Evolutionary conservation across 2,888 invertebrate species (phyloP), one percentile per base, ranked within the genome.

Genomic region (Tetragonula carbonaria): DNA sequence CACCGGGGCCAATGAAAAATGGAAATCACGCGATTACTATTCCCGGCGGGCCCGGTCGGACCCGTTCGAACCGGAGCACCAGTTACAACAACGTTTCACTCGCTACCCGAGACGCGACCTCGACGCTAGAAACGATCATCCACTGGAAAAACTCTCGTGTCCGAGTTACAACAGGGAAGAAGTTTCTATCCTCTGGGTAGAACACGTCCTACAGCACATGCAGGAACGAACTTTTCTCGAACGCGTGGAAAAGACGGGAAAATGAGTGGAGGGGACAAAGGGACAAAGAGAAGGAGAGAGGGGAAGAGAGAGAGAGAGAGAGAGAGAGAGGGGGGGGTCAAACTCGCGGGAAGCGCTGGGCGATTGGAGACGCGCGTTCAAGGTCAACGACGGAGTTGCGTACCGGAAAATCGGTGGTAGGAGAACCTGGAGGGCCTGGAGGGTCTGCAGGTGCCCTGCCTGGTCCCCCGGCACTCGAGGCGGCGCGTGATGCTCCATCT

Each of bases 401-500:
- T 88, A 87, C 88, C 88, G 75, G 87, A 86, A 79, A 62, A 84
- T 71, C 78, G 82, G n/a, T 59, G 75, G 67, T 72, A 82, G 55
- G 71, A 79, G 18, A 74, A 62, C 45, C 77, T 82, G 45, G 45
- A 45, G 45, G 45, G 45, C 45, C 45, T 33, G 72, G 74, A 68
- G 59, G 59, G 55, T 18, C 83, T 82, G 78, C 83, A 80, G 62
- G 74, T 73, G 53, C 55, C 23, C 62, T 86, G 92, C 79, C 90
- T 92, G 79, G 91, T 89, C 74, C 89, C 91, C 23, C 91, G 91
- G 82, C 88, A 91, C 80, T 93, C 92, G 84, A 94, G 88, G 73
- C 93, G 90, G 70, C 93, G 91, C 71, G 92, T 94, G 87, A 94
- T 94, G 88, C 94, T 93, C 94, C 94, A 94, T 90, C 93, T 91